Conservation (phyloP, 2,113 vertebrate species). For the Takifugu flavidus region DNA sequence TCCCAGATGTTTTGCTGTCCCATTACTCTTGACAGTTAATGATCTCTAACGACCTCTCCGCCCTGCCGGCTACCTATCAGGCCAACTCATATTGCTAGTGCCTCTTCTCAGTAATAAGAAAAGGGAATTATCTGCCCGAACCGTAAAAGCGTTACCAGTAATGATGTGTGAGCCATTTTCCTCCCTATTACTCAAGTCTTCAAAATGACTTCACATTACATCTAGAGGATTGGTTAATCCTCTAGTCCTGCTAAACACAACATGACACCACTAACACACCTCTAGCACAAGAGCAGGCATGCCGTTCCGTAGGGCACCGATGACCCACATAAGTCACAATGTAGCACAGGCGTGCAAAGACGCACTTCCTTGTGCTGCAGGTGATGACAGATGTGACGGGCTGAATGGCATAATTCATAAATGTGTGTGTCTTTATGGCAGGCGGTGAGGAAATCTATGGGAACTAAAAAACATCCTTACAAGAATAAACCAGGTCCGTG, state of each 20-base stretch:
- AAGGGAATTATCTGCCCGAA: too few species aligned
- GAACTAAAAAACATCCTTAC: too few species aligned
- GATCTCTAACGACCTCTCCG: conserved; percentile 31
- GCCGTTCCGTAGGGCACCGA: conserved; percentile 49
- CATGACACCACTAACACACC: conserved; percentile 60
- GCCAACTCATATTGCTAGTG: conserved; percentile 28
- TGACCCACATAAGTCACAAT: conserved; percentile 67
- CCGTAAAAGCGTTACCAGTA: too few species aligned
- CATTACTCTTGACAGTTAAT: conserved; percentile 29
- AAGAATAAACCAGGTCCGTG: too few species aligned
- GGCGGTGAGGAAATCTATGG: too few species aligned
- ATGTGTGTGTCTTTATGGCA: too few species aligned
- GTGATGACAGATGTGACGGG: conserved; percentile 44
- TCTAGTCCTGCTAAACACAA: conserved; percentile 39
- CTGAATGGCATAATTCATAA: not conserved
- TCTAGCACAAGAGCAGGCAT: conserved; percentile 49
- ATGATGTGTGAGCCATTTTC: too few species aligned
- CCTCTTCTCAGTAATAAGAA: conserved; percentile 31
- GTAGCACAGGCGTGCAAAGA: conserved; percentile 24
- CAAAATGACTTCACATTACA: too few species aligned
- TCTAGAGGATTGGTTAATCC: conserved; percentile 29
- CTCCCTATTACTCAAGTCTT: too few species aligned
- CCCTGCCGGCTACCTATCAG: conserved; percentile 30
- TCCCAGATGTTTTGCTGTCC: conserved; percentile 12
- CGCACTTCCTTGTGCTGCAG: conserved; percentile 27